Percentiles rank a stretch among this genome's conserved stretches.
Conservation (phyloP, 1,140 invertebrate species). For the Neocloeon triangulifer region DNA sequence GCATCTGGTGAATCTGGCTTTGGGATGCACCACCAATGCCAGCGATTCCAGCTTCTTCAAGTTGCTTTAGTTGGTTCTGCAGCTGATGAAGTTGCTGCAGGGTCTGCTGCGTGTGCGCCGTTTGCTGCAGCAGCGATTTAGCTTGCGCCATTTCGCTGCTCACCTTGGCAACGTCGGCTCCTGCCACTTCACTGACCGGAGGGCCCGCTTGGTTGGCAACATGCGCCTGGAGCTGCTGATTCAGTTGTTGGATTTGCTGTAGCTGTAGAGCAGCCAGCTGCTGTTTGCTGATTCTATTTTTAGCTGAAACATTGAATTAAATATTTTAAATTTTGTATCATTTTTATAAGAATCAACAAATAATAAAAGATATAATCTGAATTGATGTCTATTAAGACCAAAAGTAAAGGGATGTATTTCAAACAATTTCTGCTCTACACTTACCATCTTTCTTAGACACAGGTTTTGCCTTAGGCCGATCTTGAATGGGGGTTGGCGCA, state of each 20-base stretch:
- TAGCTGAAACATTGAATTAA: no score
- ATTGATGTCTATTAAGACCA: no score
- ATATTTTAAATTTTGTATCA: no score
- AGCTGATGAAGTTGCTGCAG: constrained; percentile 7
- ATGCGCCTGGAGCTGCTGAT: constrained; percentile 12
- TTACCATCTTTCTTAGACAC: constrained; percentile 52
- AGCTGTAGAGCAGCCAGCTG: constrained; percentile 14
- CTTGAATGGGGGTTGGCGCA: constrained; percentile 40
- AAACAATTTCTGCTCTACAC: constrained; percentile 23
- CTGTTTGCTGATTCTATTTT: constrained; percentile 11
- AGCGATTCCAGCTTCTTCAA: constrained; percentile 7
- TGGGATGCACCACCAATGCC: neutral
- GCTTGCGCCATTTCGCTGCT: no score
- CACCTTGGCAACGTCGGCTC: neutral
- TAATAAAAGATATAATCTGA: no score
- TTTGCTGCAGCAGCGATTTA: constrained; percentile 14
- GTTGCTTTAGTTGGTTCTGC: constrained; percentile 2
- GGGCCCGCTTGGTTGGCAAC: constrained; percentile 1
- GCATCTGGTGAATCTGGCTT: no score
- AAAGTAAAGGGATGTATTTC: constrained; percentile 11
- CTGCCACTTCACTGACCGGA: neutral
- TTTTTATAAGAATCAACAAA: no score
- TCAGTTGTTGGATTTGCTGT: constrained; percentile 14
- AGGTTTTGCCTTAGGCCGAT: constrained; percentile 55
- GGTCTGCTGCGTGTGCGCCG: constrained; percentile 11